These are phyloP conservation scores for Orthosia gracilis DNA, from an alignment of 2,888 invertebrate species.

Conservation along the genomic window DNA sequence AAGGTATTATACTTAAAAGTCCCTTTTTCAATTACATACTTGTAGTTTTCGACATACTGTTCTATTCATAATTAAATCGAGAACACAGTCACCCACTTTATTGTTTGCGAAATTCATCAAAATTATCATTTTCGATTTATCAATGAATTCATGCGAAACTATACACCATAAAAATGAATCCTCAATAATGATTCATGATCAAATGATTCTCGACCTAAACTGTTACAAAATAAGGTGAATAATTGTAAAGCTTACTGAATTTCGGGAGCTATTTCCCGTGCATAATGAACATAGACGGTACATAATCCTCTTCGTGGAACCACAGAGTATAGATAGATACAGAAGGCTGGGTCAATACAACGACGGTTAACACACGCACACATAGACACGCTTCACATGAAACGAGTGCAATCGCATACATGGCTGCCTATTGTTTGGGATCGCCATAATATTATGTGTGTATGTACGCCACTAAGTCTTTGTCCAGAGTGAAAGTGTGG, in stretches of 20 bases:
- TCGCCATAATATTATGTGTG: no score
- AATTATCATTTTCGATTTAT: constrained; percentile 34
- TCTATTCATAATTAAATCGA: not conserved
- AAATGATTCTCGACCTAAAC: constrained; percentile 35
- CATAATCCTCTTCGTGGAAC: constrained; percentile 34
- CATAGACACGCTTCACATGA: not conserved
- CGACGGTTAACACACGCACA: not conserved
- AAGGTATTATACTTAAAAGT: no score
- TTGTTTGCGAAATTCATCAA: constrained; percentile 10
- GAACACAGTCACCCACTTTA: not conserved
- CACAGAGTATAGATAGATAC: constrained; percentile 2
- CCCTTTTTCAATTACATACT: not conserved
- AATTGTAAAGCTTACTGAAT: constrained; percentile 20
- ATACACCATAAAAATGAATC: constrained; percentile 12
- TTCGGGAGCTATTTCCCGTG: constrained; percentile 40
- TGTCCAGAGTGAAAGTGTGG: no score
- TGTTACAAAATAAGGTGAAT: constrained; percentile 5
- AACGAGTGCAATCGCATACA: not conserved
- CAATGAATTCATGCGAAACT: constrained; percentile 28
- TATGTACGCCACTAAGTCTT: no score
- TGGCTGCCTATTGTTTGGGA: not conserved
- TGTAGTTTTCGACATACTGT: no score
- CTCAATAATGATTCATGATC: not conserved
- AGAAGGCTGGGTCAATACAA: not conserved
- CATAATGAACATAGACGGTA: constrained; percentile 33